Percentiles rank a stretch among this genome's conserved stretches.
phyloP scores from a whole-genome alignment of 1,140 invertebrate species.

The Saxidomus purpurata region DNA sequence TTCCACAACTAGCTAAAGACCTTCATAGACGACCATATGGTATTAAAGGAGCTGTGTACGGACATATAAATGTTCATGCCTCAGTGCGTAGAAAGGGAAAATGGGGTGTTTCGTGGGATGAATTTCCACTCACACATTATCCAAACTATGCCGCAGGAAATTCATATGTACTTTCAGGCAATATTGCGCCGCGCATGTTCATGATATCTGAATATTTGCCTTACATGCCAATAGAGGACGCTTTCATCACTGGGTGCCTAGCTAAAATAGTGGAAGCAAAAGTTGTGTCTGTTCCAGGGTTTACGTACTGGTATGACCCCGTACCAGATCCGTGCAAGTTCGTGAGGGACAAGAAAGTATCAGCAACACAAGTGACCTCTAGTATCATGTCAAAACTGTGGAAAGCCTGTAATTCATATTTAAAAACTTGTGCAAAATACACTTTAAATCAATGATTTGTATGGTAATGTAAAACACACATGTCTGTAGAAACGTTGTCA shows the following conservation, averaged over 20 bases:
- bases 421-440: background rate
- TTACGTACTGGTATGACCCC: slow-evolving; percentile 16
- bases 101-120: slow-evolving; percentile 35
- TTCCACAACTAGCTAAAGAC: slow-evolving; percentile 87
- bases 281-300: background rate
- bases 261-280: slow-evolving; percentile 50
- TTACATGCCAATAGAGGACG: slow-evolving; percentile 83
- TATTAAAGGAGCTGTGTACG: slow-evolving; percentile 25
- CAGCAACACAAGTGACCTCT: slow-evolving; percentile 34
- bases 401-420: slow-evolving; percentile 26
- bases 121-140: slow-evolving; percentile 63
- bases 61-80: background rate
- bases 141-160: slow-evolving; percentile 82
- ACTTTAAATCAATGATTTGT: background rate
- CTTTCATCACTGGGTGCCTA: slow-evolving; percentile 82
- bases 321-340: slow-evolving; percentile 41
- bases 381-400: slow-evolving; percentile 32
- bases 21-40: slow-evolving; percentile 30
- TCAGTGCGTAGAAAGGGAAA: slow-evolving; percentile 45
- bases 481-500: too few species aligned
- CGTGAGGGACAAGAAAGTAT: background rate
- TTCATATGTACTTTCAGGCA: slow-evolving; percentile 82
- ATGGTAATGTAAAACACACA: too few species aligned
- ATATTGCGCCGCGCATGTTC: slow-evolving; percentile 75
- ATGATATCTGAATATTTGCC: slow-evolving; percentile 68